These are phyloP conservation scores for Python bivittatus DNA, from an alignment of 2,113 vertebrate species.

Conservation along the genomic window DNA sequence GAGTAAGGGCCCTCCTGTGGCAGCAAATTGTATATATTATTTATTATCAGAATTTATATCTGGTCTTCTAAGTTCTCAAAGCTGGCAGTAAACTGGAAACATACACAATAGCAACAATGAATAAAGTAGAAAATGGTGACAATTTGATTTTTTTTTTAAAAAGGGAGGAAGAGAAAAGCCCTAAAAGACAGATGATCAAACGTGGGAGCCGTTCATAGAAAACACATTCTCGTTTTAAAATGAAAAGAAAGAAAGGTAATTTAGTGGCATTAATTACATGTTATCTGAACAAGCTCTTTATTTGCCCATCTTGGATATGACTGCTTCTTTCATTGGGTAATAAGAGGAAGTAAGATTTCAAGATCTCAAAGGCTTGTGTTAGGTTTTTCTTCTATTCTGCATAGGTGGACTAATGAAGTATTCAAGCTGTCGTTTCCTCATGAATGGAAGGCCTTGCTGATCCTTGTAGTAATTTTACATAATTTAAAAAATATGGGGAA, in stretches of 20 bases:
- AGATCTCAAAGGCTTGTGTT: background rate
- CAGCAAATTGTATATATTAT: background rate
- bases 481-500: background rate
- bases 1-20: background rate
- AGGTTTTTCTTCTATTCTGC: background rate
- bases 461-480: background rate
- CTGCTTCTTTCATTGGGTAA: background rate
- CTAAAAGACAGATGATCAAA: background rate
- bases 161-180: background rate
- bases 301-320: background rate
- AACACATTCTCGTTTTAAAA: background rate
- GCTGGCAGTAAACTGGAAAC: background rate
- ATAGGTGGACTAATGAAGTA: background rate
- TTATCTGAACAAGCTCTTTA: background rate
- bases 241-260: background rate
- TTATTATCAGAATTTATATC: constrained; percentile 1
- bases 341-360: background rate
- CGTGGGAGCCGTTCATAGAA: background rate
- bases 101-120: background rate
- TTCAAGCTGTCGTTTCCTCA: background rate
- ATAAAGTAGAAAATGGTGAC: background rate
- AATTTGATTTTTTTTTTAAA: background rate
- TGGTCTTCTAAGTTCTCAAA: background rate
- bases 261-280: background rate
- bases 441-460: background rate